Base-by-base conservation (phyloP, 2,113 vertebrate genomes). In the Centropristis striata region DNA sequence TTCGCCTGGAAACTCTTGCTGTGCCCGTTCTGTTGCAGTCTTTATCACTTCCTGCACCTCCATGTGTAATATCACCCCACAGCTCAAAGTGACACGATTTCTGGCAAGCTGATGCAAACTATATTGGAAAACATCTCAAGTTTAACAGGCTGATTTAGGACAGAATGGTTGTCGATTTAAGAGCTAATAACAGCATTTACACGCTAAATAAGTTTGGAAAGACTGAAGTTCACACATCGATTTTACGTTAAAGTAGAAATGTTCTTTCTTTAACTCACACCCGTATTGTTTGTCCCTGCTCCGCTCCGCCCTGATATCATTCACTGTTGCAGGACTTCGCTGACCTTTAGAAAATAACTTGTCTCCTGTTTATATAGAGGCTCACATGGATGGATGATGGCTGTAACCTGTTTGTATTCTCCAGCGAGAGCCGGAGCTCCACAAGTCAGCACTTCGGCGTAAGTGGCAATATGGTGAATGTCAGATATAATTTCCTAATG, bases 321-420 rank as follows among this genome's bases (percentile, higher is more conserved):
- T 64, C 68, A 27, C 49, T 21, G 20, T 11, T 42, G 64, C n/a
- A 23, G 53, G 41, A 66, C 61, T 86, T 39, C 72, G 49, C 76
- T 68, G 84, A 91, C 70, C 78, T 86, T 78, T 63, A 57, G 54
- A 61, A 89, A 87, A 54, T 39, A 67, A 59, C 58, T 27, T 18
- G 6, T 44, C 64, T 75, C 7, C 69, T 27, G 58, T 66, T 80
- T n/a, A 63, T 37, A 4, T 16, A 42, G 61, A 58, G 49, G 54
- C 71, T 84, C 64, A 77, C 63, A n/a, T 44, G 57, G 80, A 87
- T 55, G 55, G 77, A 90, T 82, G 86, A 55, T 36, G 65, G 55
- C 42, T 4, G 51, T 12, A 57, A 55, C 25, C 63, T 37, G 21
- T 64, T 68, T 28, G 32, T 60, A 54, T 67, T 71, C 51, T 53